Evolutionary conservation across 2,797 vertebrate genomes (phyloP).

Genomic region (Poeciliopsis turneri): DNA sequence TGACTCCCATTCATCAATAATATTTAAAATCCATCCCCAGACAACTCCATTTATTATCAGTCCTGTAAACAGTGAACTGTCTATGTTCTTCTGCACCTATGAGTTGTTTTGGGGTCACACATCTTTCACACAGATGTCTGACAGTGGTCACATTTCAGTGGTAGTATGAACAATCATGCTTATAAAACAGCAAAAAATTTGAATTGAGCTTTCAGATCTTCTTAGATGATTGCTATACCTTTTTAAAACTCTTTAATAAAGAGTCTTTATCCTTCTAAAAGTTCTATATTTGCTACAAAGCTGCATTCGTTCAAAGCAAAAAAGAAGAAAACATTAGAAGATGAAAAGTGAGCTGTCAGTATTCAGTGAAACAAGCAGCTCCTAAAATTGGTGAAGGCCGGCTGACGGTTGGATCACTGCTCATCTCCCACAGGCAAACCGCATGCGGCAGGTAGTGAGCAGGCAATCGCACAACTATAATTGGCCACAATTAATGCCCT

Average conservation of each 20-base stretch:
- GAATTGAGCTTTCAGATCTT: background rate
- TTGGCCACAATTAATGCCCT: constrained; percentile 53
- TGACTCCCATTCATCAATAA: too few species aligned
- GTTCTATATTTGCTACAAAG: background rate
- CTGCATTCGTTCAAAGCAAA: background rate
- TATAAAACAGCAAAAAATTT: background rate
- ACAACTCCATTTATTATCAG: too few species aligned
- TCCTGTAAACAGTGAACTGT: too few species aligned
- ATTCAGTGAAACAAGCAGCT: background rate
- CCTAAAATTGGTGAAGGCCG: background rate
- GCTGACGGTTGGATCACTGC: constrained; percentile 8
- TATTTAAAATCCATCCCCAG: too few species aligned
- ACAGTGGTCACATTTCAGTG: background rate
- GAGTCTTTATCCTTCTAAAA: background rate
- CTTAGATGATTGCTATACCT: background rate
- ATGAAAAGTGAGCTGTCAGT: background rate
- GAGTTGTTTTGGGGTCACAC: too few species aligned
- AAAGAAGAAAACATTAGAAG: background rate
- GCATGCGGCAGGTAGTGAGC: constrained; percentile 48
- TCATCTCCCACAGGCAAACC: constrained; percentile 6
- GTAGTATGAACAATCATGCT: background rate
- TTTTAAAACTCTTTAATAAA: too few species aligned
- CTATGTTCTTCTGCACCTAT: too few species aligned
- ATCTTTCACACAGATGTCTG: background rate
- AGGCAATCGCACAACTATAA: constrained; percentile 59